Evolutionary conservation across 2,888 invertebrate genomes (phyloP).

Genomic region (Erebia epiphron): DNA sequence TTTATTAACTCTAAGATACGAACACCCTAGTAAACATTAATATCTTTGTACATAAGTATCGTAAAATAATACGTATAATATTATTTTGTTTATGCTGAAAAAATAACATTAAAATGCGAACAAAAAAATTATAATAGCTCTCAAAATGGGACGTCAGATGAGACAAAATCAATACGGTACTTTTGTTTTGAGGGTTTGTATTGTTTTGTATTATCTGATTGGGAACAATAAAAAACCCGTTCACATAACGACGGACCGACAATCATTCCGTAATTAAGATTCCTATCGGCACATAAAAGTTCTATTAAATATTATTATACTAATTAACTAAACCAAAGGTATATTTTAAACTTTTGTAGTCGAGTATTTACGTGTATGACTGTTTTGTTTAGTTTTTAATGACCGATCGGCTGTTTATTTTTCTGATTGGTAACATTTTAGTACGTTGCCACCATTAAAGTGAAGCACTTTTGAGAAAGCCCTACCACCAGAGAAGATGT

Average conservation of each 20-base stretch:
- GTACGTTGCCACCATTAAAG: too few relatives aligned
- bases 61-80: not conserved
- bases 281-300: not conserved
- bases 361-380: not conserved
- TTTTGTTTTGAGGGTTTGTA: slow-evolving; percentile 43
- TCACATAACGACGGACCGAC: slow-evolving; percentile 12
- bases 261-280: not conserved
- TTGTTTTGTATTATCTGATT: slow-evolving; percentile 39
- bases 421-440: not conserved
- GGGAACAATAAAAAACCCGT: slow-evolving; percentile 25
- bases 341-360: not conserved
- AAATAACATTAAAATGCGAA: slow-evolving; percentile 29
- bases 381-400: not conserved
- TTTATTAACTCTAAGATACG: too few relatives aligned
- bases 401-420: not conserved
- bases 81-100: not conserved
- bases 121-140: slow-evolving; percentile 28
- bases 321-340: not conserved
- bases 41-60: too few relatives aligned
- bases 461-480: too few relatives aligned
- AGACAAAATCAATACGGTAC: slow-evolving; percentile 40
- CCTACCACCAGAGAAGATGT: too few relatives aligned
- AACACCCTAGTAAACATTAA: too few relatives aligned
- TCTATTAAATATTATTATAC: not conserved
- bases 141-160: slow-evolving; percentile 37